Conservation (phyloP, 2,113 vertebrate species). For the Gnathonemus echidnorhynchus region DNA sequence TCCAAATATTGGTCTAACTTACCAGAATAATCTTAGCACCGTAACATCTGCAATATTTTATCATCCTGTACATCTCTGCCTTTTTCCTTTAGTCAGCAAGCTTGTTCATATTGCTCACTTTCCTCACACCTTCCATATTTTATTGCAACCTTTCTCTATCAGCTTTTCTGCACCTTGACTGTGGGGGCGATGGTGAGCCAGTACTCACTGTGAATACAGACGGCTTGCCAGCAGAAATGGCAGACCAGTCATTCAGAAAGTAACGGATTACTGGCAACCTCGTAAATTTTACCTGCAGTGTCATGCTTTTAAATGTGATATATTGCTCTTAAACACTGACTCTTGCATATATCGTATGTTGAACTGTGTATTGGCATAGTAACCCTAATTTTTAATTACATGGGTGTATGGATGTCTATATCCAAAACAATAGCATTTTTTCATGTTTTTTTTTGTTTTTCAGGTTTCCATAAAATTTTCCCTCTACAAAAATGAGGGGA, state of each 20-base stretch:
- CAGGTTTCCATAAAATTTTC: not conserved
- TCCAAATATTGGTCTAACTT: not conserved
- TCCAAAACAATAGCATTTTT: not conserved
- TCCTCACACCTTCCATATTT: not conserved
- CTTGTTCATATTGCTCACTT: not conserved
- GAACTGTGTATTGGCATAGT: not conserved
- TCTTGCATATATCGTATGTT: not conserved
- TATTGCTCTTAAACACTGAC: not conserved
- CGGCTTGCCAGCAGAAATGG: not conserved
- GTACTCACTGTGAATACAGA: not conserved
- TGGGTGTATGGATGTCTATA: not conserved
- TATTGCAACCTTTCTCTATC: not conserved
- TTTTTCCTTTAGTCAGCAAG: not conserved
- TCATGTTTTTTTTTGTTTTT: not conserved
- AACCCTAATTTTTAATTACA: not conserved
- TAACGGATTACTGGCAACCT: not conserved
- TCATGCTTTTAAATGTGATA: not conserved
- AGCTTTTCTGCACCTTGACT: not conserved
- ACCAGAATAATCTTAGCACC: not conserved
- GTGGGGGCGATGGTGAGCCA: not conserved
- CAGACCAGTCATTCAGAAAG: not conserved
- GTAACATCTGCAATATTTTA: not conserved
- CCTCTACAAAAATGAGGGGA: not conserved
- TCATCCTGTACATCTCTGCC: not conserved
- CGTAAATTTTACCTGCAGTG: not conserved